Base-by-base conservation (phyloP, 2,113 vertebrate genomes). In the Eulemur macaco region DNA sequence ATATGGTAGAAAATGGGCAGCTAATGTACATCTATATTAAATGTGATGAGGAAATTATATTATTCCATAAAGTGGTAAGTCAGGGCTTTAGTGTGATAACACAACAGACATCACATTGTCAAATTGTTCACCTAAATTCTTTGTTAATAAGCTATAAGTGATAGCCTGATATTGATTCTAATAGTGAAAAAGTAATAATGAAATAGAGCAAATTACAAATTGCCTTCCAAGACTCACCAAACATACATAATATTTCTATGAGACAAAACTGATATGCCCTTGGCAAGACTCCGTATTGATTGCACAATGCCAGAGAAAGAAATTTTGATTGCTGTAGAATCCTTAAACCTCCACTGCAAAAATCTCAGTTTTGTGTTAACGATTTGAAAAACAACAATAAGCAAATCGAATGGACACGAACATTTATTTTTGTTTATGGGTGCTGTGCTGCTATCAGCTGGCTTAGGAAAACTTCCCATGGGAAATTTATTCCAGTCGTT, bases 401-500 rank as follows among this genome's bases (percentile, higher is more conserved):
- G 54, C 15, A 84, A 42, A 63, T 34, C 54, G 20, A 92, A 87
- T 34, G 1, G 29, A 76, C 6, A 86, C 5, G 15, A 17, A 93
- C 14, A 76, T 73, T 87, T 66, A 66, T 74, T 94, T 94, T 63
- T 94, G 60, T 78, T 83, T 52, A 64, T 74, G 23, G 42, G n/a
- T 69, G 45, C 52, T 88, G 23, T 17, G 47, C 29, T 69, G 3
- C 31, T 96, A 74, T 94, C n/a, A 37, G 34, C 37, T 93, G 27
- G 31, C 39, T 83, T 76, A 78, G 23, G 47, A 95, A 94, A 23
- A 50, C 11, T 91, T 80, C 78, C 78, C 76, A 50, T 23, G 80
- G 37, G 47, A 89, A 95, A 9, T 80, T 82, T 73, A 93, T 89
- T 93, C n/a, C 27, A 86, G n/a, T 80, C 71, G 87, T 80, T 52